A percentile compares a stretch with the other conserved stretches of the same genome.
Evolutionary conservation across 2,797 vertebrate genomes (phyloP).

Genomic region (Syngnathus rostellatus): DNA sequence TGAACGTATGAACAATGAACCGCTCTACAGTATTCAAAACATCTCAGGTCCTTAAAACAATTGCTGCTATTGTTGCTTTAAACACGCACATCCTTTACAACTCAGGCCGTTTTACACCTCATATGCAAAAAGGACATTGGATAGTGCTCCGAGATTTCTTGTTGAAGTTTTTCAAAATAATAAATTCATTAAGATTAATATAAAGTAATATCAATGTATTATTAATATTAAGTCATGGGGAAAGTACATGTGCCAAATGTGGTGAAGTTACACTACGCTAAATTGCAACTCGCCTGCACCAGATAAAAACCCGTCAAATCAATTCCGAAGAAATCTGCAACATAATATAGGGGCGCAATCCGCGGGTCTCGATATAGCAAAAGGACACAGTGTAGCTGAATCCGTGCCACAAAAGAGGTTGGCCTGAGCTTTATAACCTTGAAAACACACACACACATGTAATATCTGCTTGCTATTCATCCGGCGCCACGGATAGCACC

Average conservation of each 20-base stretch:
- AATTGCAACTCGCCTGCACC: neutral
- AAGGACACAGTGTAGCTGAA: neutral
- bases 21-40: neutral
- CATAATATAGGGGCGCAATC: neutral
- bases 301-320: too few species aligned
- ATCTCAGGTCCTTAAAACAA: slow-evolving; percentile 6
- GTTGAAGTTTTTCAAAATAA: too few species aligned
- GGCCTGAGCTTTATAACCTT: neutral
- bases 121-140: too few species aligned
- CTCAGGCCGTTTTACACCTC: too few species aligned
- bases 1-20: neutral
- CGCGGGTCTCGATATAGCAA: too few species aligned
- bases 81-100: neutral
- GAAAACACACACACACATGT: neutral
- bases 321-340: neutral
- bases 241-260: neutral
- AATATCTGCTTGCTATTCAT: neutral
- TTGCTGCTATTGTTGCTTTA: slow-evolving; percentile 25
- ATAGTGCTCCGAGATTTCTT: too few species aligned
- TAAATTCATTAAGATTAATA: too few species aligned
- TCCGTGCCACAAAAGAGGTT: neutral
- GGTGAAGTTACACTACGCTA: neutral
- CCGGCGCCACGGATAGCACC: neutral
- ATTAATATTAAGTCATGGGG: too few species aligned
- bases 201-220: too few species aligned